phyloP scores from a whole-genome alignment of 2,888 invertebrate genomes.

The Metacarcinus magister region DNA sequence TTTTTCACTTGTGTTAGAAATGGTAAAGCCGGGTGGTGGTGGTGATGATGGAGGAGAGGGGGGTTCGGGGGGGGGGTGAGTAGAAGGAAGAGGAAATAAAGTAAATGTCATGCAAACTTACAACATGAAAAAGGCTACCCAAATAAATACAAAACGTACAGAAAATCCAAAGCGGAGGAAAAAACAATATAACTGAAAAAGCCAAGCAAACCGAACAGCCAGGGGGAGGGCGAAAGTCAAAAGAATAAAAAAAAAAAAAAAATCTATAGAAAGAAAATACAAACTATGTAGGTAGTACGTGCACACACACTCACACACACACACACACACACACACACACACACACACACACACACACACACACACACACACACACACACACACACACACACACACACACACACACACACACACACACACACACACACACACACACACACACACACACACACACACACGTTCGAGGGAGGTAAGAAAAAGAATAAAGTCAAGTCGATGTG shows the following conservation, averaged over 20 bases:
- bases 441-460: neutral
- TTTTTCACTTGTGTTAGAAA: no score
- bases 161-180: neutral
- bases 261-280: neutral
- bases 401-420: conserved; percentile 43
- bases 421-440: neutral
- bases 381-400: neutral
- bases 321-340: no score
- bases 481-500: neutral
- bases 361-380: no score
- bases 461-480: neutral
- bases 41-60: neutral
- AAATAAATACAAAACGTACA: neutral
- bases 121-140: neutral
- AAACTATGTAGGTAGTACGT: neutral
- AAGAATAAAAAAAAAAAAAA: neutral
- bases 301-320: no score
- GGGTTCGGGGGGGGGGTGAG: neutral
- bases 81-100: neutral
- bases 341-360: no score
- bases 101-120: neutral
- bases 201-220: neutral
- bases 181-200: conserved; percentile 31
- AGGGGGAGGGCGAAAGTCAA: neutral
- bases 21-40: neutral